Evolutionary conservation across 2,888 invertebrate genomes (phyloP).

Genomic region (Thereva unica): DNA sequence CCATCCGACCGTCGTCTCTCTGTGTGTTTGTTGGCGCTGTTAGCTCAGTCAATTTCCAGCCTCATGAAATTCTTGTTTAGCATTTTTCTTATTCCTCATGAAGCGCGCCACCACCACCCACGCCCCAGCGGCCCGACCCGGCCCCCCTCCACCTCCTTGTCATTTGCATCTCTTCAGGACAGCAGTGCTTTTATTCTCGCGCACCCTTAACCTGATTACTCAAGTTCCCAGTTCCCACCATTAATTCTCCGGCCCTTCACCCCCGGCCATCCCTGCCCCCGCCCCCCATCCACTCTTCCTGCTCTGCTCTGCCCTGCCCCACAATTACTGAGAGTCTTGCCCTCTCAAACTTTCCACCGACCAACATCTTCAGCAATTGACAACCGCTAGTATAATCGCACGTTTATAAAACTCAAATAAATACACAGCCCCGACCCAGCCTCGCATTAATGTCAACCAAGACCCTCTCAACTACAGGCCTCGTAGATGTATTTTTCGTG

Average conservation of each 20-base stretch:
- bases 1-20: constrained; percentile 10
- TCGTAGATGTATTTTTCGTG: too few relatives aligned
- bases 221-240: constrained; percentile 36
- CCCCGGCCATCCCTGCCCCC: background rate
- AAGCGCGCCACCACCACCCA: background rate
- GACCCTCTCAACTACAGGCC: too few relatives aligned
- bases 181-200: constrained; percentile 32
- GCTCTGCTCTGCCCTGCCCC: too few relatives aligned
- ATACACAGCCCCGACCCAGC: constrained; percentile 24
- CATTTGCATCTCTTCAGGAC: constrained; percentile 30
- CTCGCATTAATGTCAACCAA: constrained; percentile 31
- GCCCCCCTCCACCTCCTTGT: constrained; percentile 13
- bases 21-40: constrained; percentile 32
- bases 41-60: constrained; percentile 34
- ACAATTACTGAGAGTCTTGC: constrained; percentile 35
- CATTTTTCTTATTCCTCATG: constrained; percentile 27
- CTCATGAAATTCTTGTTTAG: constrained; percentile 35
- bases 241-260: constrained; percentile 30
- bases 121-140: constrained; percentile 4
- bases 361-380: constrained; percentile 35
- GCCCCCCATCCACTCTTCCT: constrained; percentile 25
- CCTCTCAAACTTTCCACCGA: constrained; percentile 31
- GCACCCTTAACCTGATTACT: constrained; percentile 41
- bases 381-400: constrained; percentile 36
- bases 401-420: constrained; percentile 37